Evolutionary conservation across 1,140 invertebrate genomes (phyloP).

Genomic region (Neomicropteryx cornuta): DNA sequence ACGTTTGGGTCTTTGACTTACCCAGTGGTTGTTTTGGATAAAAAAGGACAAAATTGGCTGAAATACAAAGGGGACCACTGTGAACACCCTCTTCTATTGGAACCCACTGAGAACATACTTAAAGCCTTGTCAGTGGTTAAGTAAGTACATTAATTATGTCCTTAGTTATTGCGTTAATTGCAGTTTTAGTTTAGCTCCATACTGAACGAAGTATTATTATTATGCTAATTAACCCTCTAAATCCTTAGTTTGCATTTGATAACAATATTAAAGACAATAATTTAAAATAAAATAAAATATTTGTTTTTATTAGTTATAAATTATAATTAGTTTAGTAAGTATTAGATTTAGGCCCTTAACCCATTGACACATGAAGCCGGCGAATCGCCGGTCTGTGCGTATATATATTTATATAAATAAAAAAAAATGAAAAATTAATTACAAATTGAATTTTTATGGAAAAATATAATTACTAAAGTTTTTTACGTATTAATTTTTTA

Average conservation of each 20-base stretch:
- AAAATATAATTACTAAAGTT: no score
- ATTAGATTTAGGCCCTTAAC: no score
- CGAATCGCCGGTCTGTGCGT: no score
- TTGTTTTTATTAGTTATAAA: no score
- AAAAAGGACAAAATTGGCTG: constrained; percentile 9
- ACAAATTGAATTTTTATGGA: no score
- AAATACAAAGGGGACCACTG: constrained; percentile 1
- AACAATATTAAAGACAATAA: constrained; percentile 2
- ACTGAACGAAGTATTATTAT: not conserved
- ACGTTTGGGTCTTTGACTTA: constrained; percentile 1
- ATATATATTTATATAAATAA: no score
- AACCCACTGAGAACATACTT: constrained; percentile 10
- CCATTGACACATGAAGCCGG: no score
- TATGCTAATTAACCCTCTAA: no score
- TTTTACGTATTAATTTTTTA: no score
- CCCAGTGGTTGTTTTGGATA: constrained; percentile 6
- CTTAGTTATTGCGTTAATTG: not conserved
- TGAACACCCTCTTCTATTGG: constrained; percentile 7
- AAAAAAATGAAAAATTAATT: no score
- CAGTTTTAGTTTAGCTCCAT: not conserved
- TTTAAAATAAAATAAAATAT: no score
- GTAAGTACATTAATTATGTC: constrained; percentile 1
- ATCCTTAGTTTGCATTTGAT: not conserved
- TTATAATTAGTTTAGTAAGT: no score
- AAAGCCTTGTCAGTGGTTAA: constrained; percentile 8